Evolutionary conservation across 2,113 vertebrate species (phyloP).

Genomic region (Athene cunicularia): DNA sequence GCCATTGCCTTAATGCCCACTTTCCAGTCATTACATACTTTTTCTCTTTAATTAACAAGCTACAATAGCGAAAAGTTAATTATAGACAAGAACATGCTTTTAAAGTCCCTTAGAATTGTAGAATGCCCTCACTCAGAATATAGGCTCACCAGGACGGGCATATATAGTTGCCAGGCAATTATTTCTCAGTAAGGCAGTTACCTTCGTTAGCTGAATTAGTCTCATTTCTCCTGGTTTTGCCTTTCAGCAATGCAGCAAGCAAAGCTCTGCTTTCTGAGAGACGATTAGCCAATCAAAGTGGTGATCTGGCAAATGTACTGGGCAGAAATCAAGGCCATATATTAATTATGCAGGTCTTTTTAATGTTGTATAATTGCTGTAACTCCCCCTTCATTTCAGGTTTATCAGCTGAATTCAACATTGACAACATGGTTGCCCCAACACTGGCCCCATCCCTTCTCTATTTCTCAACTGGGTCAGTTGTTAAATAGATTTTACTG

Average conservation of each 20-base stretch:
- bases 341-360: neutral
- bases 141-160: neutral
- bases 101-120: neutral
- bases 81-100: neutral
- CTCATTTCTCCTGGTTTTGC: neutral
- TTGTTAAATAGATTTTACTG: neutral
- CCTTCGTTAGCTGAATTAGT: neutral
- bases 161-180: neutral
- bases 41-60: neutral
- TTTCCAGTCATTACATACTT: neutral
- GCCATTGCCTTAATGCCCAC: neutral
- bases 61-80: neutral
- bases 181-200: neutral
- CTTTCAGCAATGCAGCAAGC: neutral
- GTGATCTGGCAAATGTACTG: neutral
- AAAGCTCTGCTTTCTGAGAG: neutral
- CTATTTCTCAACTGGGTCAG: neutral
- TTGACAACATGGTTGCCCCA: rapidly evolving
- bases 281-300: neutral
- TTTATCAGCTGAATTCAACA: neutral
- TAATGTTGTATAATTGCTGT: neutral
- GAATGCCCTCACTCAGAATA: neutral
- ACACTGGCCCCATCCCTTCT: neutral
- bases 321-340: neutral
- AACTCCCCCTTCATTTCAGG: neutral